Conservation (phyloP, 1,140 invertebrate genomes). For the Adelges cooleyi region DNA sequence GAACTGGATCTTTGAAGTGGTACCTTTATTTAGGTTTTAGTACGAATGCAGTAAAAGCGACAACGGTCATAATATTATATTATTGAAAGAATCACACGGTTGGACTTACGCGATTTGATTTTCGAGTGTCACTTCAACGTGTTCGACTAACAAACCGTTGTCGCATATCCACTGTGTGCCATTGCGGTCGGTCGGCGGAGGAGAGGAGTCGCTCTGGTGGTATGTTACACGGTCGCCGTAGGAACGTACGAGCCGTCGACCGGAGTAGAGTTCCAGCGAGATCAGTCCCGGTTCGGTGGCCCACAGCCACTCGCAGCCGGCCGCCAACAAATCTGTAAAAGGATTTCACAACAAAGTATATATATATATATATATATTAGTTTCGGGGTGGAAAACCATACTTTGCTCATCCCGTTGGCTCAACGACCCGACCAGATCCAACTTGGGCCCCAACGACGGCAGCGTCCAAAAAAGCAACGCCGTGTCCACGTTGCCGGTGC, state of each 20-base stretch:
- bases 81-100: no score
- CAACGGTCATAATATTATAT: no score
- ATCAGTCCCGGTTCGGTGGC: neutral
- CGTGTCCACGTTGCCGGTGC: neutral
- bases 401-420: neutral
- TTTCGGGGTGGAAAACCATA: neutral
- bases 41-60: no score
- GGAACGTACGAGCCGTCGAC: neutral
- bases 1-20: no score
- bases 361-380: no score
- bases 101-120: neutral
- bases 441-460: neutral
- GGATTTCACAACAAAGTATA: neutral
- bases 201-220: neutral
- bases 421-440: neutral
- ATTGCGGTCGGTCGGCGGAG: neutral
- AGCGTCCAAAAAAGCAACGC: constrained; percentile 9
- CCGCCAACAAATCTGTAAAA: neutral
- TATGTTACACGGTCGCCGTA: neutral
- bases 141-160: neutral
- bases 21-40: no score
- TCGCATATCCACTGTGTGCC: constrained; percentile 5
- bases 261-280: constrained; percentile 2
- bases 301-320: constrained; percentile 3
- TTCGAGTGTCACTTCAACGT: neutral